phyloP scores from a whole-genome alignment of 2,113 vertebrate genomes.

The Gorilla gorilla region DNA sequence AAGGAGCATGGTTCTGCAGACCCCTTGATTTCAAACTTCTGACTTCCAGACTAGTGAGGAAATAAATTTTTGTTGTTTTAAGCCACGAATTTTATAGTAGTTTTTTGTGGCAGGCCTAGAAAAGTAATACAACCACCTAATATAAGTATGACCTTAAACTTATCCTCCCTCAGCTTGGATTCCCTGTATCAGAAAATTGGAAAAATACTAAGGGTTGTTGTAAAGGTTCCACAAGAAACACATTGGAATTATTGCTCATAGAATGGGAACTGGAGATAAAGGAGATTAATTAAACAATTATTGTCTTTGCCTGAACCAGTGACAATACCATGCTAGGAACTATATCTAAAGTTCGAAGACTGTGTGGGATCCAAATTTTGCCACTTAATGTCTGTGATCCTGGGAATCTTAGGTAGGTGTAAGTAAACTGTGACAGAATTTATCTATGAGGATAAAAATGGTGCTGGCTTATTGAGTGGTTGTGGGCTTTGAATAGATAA shows the following conservation, averaged over 20 bases:
- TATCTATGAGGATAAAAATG: not conserved
- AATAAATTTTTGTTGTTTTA: not conserved
- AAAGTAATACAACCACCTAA: not conserved
- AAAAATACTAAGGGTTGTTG: not conserved
- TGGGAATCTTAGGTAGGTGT: not conserved
- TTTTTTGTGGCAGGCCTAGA: not conserved
- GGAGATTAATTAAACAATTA: not conserved
- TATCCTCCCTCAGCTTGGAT: not conserved
- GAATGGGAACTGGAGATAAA: not conserved
- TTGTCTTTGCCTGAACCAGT: not conserved
- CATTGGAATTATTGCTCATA: not conserved
- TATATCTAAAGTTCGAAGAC: not conserved
- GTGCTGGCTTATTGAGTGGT: not conserved
- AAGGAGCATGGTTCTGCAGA: not conserved
- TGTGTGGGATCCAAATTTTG: not conserved
- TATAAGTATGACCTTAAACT: not conserved
- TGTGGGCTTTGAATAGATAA: not conserved
- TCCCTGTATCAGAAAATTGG: not conserved
- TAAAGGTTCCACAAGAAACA: not conserved
- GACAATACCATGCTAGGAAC: not conserved
- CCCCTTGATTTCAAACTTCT: not conserved
- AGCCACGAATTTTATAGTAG: not conserved
- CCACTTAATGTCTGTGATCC: not conserved
- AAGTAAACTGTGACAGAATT: conserved; percentile 17
- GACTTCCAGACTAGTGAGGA: not conserved